phyloP scores from a whole-genome alignment of 2,888 invertebrate genomes.

The Latheticus oryzae region DNA sequence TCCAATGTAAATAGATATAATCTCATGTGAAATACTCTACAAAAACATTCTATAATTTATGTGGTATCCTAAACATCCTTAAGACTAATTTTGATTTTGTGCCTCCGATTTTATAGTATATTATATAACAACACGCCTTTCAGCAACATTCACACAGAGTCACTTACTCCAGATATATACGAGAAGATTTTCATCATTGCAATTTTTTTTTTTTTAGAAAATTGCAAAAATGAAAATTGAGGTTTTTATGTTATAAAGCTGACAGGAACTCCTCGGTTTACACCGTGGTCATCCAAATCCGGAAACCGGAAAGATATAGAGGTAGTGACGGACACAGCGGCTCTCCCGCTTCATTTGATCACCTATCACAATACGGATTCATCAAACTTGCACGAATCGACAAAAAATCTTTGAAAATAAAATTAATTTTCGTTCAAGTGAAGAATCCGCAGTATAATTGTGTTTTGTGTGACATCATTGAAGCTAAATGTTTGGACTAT shows the following conservation, averaged over 20 bases:
- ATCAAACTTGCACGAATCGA: constrained; percentile 9
- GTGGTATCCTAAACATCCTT: constrained; percentile 62
- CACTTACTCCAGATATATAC: constrained; percentile 40
- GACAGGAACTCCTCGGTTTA: constrained; percentile 40
- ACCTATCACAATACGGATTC: constrained; percentile 41
- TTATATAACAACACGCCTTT: constrained; percentile 54
- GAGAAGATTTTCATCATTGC: constrained; percentile 29
- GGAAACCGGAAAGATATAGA: constrained; percentile 44
- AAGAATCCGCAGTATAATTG: constrained; percentile 16
- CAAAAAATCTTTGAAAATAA: not conserved
- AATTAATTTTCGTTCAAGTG: not conserved
- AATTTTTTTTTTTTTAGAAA: constrained; percentile 7
- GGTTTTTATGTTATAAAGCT: constrained; percentile 41
- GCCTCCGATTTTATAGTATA: constrained; percentile 57
- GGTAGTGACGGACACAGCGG: constrained; percentile 45
- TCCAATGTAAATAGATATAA: constrained; percentile 64
- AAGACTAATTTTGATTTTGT: constrained; percentile 63
- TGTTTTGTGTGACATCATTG: constrained; percentile 28
- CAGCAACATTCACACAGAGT: constrained; percentile 56
- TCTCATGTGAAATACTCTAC: constrained; percentile 62
- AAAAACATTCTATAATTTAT: constrained; percentile 62
- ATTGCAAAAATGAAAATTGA: constrained; percentile 29
- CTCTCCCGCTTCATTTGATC: constrained; percentile 41
- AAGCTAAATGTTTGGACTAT: constrained; percentile 42
- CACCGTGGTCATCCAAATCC: constrained; percentile 41